Evolutionary conservation across 2,113 vertebrate genomes (phyloP).

Genomic region (Megaleporinus macrocephalus): DNA sequence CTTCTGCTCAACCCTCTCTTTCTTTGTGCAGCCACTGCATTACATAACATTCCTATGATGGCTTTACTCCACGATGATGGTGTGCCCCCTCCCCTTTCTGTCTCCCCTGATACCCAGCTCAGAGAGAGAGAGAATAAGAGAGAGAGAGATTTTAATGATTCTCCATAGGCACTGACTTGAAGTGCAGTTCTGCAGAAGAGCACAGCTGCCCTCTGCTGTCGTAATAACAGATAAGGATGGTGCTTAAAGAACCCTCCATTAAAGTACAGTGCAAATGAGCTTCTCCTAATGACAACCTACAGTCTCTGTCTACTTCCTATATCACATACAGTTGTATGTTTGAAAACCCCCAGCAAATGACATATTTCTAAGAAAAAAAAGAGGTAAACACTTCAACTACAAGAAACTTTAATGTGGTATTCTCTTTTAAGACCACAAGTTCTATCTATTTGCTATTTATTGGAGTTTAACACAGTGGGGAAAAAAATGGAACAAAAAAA

Average conservation of each 20-base stretch:
- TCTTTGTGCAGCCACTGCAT: conserved; percentile 40
- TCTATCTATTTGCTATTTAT: no score
- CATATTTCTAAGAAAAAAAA: no score
- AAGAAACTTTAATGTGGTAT: no score
- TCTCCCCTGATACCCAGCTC: conserved; percentile 25
- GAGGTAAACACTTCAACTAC: no score
- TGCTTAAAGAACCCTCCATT: not conserved
- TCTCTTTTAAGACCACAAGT: no score
- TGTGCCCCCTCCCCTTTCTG: conserved; percentile 36
- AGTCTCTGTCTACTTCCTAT: no score
- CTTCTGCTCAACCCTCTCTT: conserved; percentile 8
- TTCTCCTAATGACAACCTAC: not conserved
- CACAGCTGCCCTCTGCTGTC: conserved; percentile 74
- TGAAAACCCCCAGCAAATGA: no score
- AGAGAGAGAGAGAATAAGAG: not conserved
- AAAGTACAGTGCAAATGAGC: not conserved
- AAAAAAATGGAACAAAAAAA: no score
- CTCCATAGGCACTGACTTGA: not conserved
- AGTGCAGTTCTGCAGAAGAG: conserved; percentile 46
- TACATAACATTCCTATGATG: conserved; percentile 45
- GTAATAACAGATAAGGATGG: conserved; percentile 25
- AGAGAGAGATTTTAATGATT: conserved; percentile 9
- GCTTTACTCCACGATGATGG: conserved; percentile 47
- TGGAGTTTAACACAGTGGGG: no score
- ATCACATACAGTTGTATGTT: no score